A percentile compares a stretch with the other conserved stretches of the same genome.
Evolutionary conservation across 2,888 invertebrate species (phyloP).

Genomic region (Nemotelus pantherinus): DNA sequence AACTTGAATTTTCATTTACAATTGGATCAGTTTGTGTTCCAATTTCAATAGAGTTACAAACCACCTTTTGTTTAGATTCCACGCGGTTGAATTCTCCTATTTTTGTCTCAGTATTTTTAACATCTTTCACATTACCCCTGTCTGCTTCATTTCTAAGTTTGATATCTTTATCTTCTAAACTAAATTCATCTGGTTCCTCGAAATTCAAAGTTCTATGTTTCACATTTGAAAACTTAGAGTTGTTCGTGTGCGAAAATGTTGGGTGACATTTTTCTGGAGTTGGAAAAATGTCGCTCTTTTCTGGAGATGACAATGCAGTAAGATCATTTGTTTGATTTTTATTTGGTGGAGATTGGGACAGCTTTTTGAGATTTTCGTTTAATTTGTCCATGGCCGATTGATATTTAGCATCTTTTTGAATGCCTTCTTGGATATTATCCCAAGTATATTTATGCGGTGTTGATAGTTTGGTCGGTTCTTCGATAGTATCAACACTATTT

Average conservation of each 20-base stretch:
- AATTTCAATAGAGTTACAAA: background rate
- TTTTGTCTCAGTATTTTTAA: background rate
- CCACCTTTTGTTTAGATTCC: background rate
- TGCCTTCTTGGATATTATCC: constrained; percentile 56
- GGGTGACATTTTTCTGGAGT: background rate
- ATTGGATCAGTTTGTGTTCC: background rate
- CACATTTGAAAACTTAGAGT: background rate
- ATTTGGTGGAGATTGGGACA: constrained; percentile 41
- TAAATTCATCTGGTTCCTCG: background rate
- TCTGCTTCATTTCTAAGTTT: background rate
- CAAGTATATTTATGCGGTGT: constrained; percentile 49
- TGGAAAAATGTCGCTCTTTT: background rate
- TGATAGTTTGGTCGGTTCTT: background rate
- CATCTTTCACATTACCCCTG: background rate
- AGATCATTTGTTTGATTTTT: background rate
- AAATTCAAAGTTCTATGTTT: background rate
- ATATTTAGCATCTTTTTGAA: constrained; percentile 56
- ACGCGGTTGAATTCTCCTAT: background rate
- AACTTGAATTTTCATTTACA: background rate
- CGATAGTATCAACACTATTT: constrained; percentile 46
- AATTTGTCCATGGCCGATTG: constrained; percentile 57
- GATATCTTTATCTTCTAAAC: no score
- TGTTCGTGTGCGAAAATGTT: background rate
- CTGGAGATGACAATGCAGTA: background rate
- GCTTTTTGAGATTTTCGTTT: constrained; percentile 57